Evolutionary conservation across 2,797 vertebrate genomes (phyloP).

Genomic region (Crenuchus spilurus): DNA sequence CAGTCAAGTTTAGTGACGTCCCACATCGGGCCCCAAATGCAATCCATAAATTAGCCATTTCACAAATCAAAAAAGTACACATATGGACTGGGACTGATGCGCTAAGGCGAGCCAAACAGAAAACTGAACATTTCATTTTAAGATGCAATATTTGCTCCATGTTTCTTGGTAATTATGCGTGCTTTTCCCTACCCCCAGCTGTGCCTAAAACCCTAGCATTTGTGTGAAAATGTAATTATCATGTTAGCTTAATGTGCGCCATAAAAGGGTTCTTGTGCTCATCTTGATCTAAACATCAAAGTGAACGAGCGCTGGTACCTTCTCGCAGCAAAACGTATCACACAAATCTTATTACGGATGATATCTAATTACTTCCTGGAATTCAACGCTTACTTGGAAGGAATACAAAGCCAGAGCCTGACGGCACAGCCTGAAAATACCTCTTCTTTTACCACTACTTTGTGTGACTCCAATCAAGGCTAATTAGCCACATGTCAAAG

Average conservation of each 20-base stretch:
- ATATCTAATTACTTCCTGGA: constrained; percentile 68
- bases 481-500: constrained; percentile 46
- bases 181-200: constrained; percentile 70
- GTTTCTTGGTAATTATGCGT: constrained; percentile 69
- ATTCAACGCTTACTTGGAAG: constrained; percentile 65
- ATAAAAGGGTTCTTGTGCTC: constrained; percentile 68
- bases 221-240: constrained; percentile 75
- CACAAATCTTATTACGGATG: constrained; percentile 69
- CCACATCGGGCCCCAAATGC: background rate
- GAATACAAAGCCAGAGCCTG: constrained; percentile 61
- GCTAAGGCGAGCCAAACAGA: constrained; percentile 27
- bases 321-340: constrained; percentile 66
- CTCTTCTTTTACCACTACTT: constrained; percentile 16
- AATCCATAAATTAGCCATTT: constrained; percentile 3
- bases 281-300: constrained; percentile 76
- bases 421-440: constrained; percentile 23
- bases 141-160: constrained; percentile 30
- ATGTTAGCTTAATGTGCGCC: constrained; percentile 71
- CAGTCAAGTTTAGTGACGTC: too few relatives aligned
- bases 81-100: constrained; percentile 1
- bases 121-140: constrained; percentile 36
- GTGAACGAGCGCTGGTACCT: constrained; percentile 58
- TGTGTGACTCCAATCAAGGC: constrained; percentile 48
- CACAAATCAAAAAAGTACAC: constrained; percentile 36
- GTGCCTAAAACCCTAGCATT: constrained; percentile 71